phyloP scores from a whole-genome alignment of 2,888 invertebrate genomes.

The Allygus modestus region DNA sequence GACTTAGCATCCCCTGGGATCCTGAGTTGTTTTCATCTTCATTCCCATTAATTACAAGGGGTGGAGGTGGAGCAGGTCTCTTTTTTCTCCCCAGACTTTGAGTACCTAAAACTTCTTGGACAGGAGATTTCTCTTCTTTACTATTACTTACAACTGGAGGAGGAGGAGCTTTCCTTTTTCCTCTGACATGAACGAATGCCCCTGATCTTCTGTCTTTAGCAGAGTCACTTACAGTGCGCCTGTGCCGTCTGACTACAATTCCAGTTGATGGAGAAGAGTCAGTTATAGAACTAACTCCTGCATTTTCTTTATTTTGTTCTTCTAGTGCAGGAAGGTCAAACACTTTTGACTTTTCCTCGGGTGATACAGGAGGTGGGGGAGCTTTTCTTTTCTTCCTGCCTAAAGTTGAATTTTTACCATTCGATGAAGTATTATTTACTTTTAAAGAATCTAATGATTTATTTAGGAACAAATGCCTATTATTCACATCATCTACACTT shows the following conservation, averaged over 20 bases:
- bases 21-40: conserved; percentile 42
- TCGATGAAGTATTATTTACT: conserved; percentile 54
- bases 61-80: conserved; percentile 79
- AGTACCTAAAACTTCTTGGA: conserved; percentile 63
- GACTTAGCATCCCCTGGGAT: conserved; percentile 64
- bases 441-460: conserved; percentile 58
- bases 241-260: conserved; percentile 72
- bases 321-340: conserved; percentile 69
- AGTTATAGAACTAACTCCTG: background rate
- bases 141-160: conserved; percentile 77
- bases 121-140: conserved; percentile 59
- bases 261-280: background rate
- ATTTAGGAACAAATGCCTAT: conserved; percentile 38
- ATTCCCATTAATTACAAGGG: conserved; percentile 68
- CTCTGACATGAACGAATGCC: conserved; percentile 82
- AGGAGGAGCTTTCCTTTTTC: conserved; percentile 85
- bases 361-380: conserved; percentile 74
- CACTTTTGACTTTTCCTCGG: conserved; percentile 65
- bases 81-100: conserved; percentile 73
- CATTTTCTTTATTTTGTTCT: conserved; percentile 63
- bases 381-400: conserved; percentile 75
- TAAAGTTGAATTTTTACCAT: conserved; percentile 67
- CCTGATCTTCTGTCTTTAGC: conserved; percentile 79
- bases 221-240: conserved; percentile 81
- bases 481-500: conserved; percentile 67